Percentiles rank a stretch among this genome's conserved stretches.
Evolutionary conservation across 2,888 invertebrate genomes (phyloP).

Genomic region (Ormyrus labotus): DNA sequence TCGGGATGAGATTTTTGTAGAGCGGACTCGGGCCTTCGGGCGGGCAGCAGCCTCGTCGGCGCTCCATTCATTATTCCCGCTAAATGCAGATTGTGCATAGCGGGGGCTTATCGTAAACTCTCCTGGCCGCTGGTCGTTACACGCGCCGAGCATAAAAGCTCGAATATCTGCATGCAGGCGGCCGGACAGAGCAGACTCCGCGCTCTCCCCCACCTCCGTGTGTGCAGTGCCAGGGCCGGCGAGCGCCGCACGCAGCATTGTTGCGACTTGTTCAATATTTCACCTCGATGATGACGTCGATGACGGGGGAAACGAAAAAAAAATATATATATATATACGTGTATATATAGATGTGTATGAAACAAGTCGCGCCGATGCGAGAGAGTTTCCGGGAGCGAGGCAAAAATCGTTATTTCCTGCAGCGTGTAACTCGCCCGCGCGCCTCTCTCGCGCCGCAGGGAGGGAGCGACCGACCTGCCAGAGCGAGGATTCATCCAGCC

Average conservation of each 20-base stretch:
- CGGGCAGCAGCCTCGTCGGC: neutral
- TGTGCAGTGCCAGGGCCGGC: neutral
- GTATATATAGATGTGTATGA: constrained; percentile 22
- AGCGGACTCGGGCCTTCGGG: no score
- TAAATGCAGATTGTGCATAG: constrained; percentile 48
- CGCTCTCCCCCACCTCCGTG: neutral
- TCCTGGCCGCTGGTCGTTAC: constrained; percentile 47
- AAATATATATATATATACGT: constrained; percentile 9
- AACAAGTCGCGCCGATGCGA: constrained; percentile 46
- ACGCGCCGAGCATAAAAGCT: constrained; percentile 52
- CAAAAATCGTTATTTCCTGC: constrained; percentile 57
- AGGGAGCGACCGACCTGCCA: constrained; percentile 5
- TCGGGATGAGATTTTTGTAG: constrained; percentile 20
- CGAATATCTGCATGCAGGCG: constrained; percentile 48
- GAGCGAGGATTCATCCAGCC: constrained; percentile 23
- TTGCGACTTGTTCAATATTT: constrained; percentile 56
- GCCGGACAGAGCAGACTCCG: neutral
- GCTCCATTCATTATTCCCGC: constrained; percentile 36
- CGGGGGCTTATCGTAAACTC: constrained; percentile 53
- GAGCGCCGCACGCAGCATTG: neutral
- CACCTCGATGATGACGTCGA: constrained; percentile 57
- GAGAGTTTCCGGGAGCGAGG: constrained; percentile 40
- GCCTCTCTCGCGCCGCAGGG: no score
- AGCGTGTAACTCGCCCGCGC: neutral
- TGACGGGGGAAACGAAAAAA: constrained; percentile 50